Evolutionary conservation across 2,888 invertebrate species (phyloP).

Genomic region (Leptinotarsa juncta): DNA sequence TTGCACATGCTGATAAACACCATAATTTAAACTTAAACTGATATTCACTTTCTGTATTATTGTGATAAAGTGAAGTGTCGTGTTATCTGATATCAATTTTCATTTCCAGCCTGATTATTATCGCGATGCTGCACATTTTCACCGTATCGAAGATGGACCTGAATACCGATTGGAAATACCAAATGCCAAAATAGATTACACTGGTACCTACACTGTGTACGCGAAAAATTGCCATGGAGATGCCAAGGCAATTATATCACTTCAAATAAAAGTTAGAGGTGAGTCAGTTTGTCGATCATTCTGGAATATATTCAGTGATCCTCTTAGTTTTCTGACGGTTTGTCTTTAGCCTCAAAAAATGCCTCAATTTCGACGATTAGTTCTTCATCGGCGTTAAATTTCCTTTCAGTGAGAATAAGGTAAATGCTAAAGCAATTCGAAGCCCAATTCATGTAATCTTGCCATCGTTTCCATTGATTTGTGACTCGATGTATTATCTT

Average conservation of each 20-base stretch:
- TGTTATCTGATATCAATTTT: conserved; percentile 30
- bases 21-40: neutral
- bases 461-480: no score
- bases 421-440: no score
- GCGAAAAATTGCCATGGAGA: conserved; percentile 87
- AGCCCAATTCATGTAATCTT: no score
- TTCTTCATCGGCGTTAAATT: no score
- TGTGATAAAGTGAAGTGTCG: neutral
- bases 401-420: no score
- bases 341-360: no score
- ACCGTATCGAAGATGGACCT: conserved; percentile 79
- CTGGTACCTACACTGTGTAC: conserved; percentile 87
- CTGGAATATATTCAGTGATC: no score
- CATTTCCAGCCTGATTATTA: conserved; percentile 84
- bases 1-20: neutral
- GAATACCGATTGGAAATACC: conserved; percentile 88
- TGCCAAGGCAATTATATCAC: conserved; percentile 85
- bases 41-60: neutral
- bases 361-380: no score
- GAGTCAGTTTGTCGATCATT: conserved; percentile 40
- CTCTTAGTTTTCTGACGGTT: no score
- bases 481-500: no score
- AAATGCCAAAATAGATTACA: conserved; percentile 86
- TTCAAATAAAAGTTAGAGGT: conserved; percentile 89
- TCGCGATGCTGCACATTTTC: conserved; percentile 86